Evolutionary conservation across 2,888 invertebrate species (phyloP).

Genomic region (Tetanocera ferruginea): DNA sequence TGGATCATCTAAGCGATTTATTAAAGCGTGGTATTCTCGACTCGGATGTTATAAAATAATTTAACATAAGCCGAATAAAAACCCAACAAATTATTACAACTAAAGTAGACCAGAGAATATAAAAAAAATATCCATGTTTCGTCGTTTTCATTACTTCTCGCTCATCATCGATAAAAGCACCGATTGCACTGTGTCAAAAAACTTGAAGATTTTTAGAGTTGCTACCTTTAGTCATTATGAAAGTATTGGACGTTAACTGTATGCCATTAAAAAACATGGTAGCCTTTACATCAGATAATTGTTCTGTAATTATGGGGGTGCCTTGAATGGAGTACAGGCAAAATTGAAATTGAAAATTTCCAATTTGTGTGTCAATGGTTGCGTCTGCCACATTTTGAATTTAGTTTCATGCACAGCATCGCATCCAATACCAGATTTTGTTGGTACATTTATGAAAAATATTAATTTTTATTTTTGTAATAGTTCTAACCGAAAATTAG

Average conservation of each 20-base stretch:
- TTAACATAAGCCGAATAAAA: constrained; percentile 16
- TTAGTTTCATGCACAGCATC: constrained; percentile 10
- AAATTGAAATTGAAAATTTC: not conserved
- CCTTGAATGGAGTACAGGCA: constrained; percentile 40
- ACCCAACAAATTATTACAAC: constrained; percentile 23
- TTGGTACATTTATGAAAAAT: not conserved
- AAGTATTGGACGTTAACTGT: not conserved
- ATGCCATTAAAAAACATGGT: constrained; percentile 27
- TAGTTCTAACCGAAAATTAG: constrained; percentile 20
- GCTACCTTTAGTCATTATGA: constrained; percentile 9
- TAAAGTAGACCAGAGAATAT: constrained; percentile 23
- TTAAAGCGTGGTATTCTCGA: not conserved
- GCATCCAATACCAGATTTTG: too few species aligned
- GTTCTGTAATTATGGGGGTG: constrained; percentile 41
- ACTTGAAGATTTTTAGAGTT: constrained; percentile 27
- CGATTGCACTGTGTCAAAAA: constrained; percentile 11
- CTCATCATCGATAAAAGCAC: not conserved
- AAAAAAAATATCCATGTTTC: not conserved
- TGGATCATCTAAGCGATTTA: not conserved
- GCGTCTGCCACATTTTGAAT: constrained; percentile 31
- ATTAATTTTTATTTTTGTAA: not conserved
- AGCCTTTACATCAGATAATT: constrained; percentile 39
- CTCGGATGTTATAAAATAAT: constrained; percentile 29
- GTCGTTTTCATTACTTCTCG: not conserved
- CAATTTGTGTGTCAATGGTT: constrained; percentile 14